Evolutionary conservation across 53 echinoderm and acorn worm species (phyloP).

Genomic region (Luidia sarsii): DNA sequence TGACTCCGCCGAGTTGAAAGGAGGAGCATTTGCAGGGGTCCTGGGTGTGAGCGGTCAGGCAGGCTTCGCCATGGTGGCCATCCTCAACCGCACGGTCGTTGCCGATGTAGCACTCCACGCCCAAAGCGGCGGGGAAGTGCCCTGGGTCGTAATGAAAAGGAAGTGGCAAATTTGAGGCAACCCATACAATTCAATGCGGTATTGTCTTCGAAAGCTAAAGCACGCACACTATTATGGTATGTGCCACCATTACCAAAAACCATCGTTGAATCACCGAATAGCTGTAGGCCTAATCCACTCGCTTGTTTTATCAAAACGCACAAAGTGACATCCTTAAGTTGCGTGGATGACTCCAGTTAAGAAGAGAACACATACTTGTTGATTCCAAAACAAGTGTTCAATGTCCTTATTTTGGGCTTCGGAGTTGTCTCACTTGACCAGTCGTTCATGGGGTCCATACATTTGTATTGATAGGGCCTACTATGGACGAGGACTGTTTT

Average conservation of each 20-base stretch:
- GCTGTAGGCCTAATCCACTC: background rate
- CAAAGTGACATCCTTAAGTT: too few relatives aligned
- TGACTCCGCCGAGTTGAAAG: constrained; percentile 1
- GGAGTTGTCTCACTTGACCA: too few relatives aligned
- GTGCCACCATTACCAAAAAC: background rate
- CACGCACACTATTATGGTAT: background rate
- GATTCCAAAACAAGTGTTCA: background rate
- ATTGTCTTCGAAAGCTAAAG: background rate
- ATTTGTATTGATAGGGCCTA: too few relatives aligned
- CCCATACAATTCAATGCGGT: background rate
- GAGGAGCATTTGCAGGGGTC: background rate
- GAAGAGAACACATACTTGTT: background rate
- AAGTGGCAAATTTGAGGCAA: background rate
- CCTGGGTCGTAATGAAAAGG: too few relatives aligned
- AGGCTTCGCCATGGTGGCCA: background rate
- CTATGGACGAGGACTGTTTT: too few relatives aligned
- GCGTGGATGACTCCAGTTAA: too few relatives aligned
- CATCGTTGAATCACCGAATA: background rate
- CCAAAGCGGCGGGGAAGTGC: background rate
- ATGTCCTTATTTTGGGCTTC: too few relatives aligned
- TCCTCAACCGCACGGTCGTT: background rate
- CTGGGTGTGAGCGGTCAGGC: background rate
- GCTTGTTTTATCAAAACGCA: too few relatives aligned
- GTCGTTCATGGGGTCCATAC: too few relatives aligned
- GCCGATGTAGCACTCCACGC: background rate